Percentiles rank a stretch among this genome's conserved stretches.
Evolutionary conservation across 2,888 invertebrate genomes (phyloP).

Genomic region (Aporophyla nigra): DNA sequence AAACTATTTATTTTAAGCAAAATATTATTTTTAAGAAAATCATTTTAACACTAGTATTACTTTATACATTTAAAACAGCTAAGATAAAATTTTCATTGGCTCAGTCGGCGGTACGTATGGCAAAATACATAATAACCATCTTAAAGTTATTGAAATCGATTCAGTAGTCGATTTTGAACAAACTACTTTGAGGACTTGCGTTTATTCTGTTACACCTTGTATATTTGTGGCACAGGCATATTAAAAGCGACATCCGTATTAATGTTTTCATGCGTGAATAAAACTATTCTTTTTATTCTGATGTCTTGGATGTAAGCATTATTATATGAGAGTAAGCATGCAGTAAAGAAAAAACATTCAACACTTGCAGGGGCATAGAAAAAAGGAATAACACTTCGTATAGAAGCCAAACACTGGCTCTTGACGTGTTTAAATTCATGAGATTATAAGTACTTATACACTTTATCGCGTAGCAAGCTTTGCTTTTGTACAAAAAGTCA

Average conservation of each 20-base stretch:
- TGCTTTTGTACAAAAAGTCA: not conserved
- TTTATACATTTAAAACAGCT: no score
- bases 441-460: not conserved
- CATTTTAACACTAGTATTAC: no score
- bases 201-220: no score
- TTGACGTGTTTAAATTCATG: no score
- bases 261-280: not conserved
- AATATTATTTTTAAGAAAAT: no score
- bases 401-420: not conserved
- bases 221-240: not conserved
- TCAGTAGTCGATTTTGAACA: no score
- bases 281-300: not conserved
- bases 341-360: conserved; percentile 22
- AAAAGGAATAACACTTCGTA: conserved; percentile 1
- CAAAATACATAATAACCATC: no score
- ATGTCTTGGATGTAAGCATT: not conserved
- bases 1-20: no score
- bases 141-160: no score
- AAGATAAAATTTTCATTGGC: no score
- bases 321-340: conserved; percentile 32
- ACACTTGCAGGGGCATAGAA: not conserved
- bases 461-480: not conserved
- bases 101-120: no score
- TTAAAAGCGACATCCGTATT: conserved; percentile 27
- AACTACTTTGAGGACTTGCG: no score